Evolutionary conservation across 2,113 vertebrate genomes (phyloP).

Genomic region (Picathartes gymnocephalus): DNA sequence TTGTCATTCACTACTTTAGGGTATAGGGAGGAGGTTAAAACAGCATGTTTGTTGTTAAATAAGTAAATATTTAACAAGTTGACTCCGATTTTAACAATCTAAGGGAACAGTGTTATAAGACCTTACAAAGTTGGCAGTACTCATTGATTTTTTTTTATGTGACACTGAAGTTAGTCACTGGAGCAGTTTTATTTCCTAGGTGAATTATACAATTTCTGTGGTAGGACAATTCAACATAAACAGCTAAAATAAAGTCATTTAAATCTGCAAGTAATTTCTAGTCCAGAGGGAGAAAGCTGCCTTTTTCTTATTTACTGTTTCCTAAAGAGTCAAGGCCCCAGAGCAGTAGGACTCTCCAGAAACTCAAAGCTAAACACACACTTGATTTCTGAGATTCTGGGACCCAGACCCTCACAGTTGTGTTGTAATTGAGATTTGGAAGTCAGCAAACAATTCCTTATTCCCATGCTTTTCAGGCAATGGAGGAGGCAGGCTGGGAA

Average conservation of each 20-base stretch:
- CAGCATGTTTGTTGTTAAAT: background rate
- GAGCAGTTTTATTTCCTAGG: background rate
- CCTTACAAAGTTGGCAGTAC: background rate
- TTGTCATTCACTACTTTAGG: background rate
- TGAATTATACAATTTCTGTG: background rate
- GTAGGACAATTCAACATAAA: background rate
- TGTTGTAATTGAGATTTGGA: background rate
- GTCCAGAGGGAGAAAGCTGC: background rate
- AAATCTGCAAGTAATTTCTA: background rate
- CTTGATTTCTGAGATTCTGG: background rate
- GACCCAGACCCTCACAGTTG: background rate
- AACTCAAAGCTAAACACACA: background rate
- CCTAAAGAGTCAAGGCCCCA: background rate
- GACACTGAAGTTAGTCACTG: background rate
- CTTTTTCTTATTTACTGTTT: background rate
- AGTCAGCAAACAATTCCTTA: background rate
- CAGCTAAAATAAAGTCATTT: background rate
- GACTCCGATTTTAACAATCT: background rate
- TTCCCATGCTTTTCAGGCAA: background rate
- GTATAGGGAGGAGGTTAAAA: background rate
- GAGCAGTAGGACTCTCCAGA: background rate
- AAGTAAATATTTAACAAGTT: slow-evolving; percentile 22
- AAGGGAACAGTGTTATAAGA: background rate
- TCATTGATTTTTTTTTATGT: background rate
- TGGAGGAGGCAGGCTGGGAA: background rate